A percentile compares a stretch with the other conserved stretches of the same genome.
Conservation (phyloP, 2,113 vertebrate species). For the Cheirogaleus medius region DNA sequence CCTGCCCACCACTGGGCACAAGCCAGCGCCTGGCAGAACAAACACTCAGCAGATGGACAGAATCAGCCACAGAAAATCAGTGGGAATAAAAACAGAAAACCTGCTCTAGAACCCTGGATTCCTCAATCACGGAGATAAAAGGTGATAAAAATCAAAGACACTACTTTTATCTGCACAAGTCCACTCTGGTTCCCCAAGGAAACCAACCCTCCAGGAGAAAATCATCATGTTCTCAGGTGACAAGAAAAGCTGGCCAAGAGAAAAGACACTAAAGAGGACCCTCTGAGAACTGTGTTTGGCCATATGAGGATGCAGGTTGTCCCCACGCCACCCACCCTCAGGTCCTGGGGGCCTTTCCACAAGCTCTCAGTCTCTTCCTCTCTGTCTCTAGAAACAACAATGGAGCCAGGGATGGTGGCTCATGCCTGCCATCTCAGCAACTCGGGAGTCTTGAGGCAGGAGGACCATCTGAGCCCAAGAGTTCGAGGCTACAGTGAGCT, state of each 20-base stretch:
- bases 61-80: background rate
- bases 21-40: background rate
- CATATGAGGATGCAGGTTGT: too few relatives aligned
- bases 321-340: fast-evolving
- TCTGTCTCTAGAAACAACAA: background rate
- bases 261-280: background rate
- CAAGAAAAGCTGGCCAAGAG: background rate
- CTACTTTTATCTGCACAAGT: background rate
- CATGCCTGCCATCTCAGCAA: too few relatives aligned
- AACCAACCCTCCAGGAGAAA: background rate
- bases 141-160: background rate
- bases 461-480: too few relatives aligned
- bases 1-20: background rate
- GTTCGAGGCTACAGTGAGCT: too few relatives aligned
- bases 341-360: background rate
- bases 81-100: background rate
- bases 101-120: background rate
- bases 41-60: background rate
- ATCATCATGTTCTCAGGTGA: background rate
- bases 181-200: background rate
- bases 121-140: background rate
- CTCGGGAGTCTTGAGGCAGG: too few relatives aligned
- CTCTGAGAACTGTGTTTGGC: background rate
- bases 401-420: too few relatives aligned
- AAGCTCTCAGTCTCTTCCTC: too few relatives aligned